Evolutionary conservation across 2,888 invertebrate species (phyloP), one percentile per base, ranked within the genome.

Genomic region (Tetropium fuscum): DNA sequence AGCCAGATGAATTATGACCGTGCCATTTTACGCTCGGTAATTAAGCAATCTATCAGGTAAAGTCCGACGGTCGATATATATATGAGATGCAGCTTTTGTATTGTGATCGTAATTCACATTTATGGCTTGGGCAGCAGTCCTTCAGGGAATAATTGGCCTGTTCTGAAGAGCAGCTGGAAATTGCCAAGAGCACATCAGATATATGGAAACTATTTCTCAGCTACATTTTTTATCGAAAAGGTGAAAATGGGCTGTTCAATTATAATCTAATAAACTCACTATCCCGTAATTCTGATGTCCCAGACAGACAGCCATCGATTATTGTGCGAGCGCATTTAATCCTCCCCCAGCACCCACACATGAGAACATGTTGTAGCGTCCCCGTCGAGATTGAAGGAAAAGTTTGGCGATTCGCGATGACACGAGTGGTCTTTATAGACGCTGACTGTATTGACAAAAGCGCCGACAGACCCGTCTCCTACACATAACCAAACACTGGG

Each of bases 381-480:
- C 13, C 3, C 22, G 38, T 11, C 19, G 43, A 38, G 78, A 58
- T 58, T 49, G 61, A 64, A 55, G 51, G 32, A 60, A 68, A 68
- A 68, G 63, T 68, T 66, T 62, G 47, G 63, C 43, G 61, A 84
- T 84, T 84, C 83, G 81, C 80, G 82, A 83, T 84, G 84, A 84
- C 85, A 83, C 84, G 83, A 84, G 84, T 85, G 85, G 83, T 83
- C 83, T 85, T 85, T 85, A 85, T 84, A 18, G 82, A 83, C 81
- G 75, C 73, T 68, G 74, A 69, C 78, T 81, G 81, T 84, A 84
- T 84, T 84, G 84, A 84, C 83, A 84, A 84, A 84, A 84, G 83
- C 82, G 82, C 82, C 83, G 81, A 76, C 76, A 75, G 77, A 80
- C 81, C 80, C 78, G 77, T 80, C 79, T 78, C 77, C 59, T 58